Evolutionary conservation across 2,797 vertebrate species (phyloP), one percentile per base, ranked within the genome.

Genomic region (Myiotriccus ornatus): DNA sequence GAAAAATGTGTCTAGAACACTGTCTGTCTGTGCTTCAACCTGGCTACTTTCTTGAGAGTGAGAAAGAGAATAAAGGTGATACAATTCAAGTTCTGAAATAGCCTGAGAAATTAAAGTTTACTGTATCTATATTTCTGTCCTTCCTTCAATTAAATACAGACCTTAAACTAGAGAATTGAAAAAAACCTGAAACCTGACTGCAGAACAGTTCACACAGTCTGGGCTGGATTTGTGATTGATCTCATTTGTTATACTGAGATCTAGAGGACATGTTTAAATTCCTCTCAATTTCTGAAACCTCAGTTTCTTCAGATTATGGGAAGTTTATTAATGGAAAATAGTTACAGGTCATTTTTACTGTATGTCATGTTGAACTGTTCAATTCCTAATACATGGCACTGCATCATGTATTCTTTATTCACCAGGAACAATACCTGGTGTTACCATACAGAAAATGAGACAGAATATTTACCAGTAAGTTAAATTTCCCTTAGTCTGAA

Each of bases 11-110:
- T 82, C 25, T 22, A 20, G 30, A 84, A 73, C 47, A 35, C 4
- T 50, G 9, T 68, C 44, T 60, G 4, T 27, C 30, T 14, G 2
- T 70, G 23, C 44, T 79, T 49, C 39, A 70, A 11, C 9, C 28
- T 59, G 35, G 34, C 25, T 78, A 27, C 49, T 84, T 52, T 59
- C 22, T 50, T 67, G 22, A 0, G 2, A 67, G 6, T 0, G 0
- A 75, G 32, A 59, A 78, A 60, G 14, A 19, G 41, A 75, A 32
- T 19, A 55, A 71, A 16, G 12, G 28, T 74, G 25, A 47, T 9
- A 14, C 17, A 56, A 77, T 63, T 77, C 13, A 67, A 73, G 25
- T 75, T 52, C 19, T 83, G 39, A 75, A 70, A 44, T 5, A 52
- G 23, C 27, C 57, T 53, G 19, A 93, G 25, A 46, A 88, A 67